Conservation (phyloP, 2,888 invertebrate genomes). For the Pristionchus maxplancki region DNA sequence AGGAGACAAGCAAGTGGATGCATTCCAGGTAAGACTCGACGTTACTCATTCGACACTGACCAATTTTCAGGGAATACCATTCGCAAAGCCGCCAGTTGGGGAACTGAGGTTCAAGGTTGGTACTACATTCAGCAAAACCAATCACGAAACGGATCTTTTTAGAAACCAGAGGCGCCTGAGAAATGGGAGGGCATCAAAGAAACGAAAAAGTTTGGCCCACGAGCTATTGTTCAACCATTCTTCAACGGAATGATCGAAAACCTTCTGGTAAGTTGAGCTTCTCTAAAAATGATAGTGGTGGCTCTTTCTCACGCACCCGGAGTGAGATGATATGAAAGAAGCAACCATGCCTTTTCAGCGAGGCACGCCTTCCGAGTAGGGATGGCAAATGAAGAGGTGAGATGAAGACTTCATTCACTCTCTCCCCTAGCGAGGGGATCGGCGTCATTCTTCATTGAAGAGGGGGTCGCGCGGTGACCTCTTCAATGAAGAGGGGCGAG, state of each 20-base stretch:
- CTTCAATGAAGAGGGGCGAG: no score
- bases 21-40: slow-evolving; percentile 1
- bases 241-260: not conserved
- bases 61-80: slow-evolving; percentile 68
- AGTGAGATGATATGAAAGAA: no score
- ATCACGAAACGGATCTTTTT: not conserved
- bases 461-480: no score
- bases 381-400: no score
- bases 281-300: no score
- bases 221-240: not conserved
- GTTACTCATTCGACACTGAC: no score
- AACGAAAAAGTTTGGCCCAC: slow-evolving; percentile 58
- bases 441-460: no score
- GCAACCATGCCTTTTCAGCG: no score
- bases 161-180: slow-evolving; percentile 60
- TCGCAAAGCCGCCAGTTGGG: slow-evolving; percentile 73
- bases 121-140: no score
- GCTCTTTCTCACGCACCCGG: no score
- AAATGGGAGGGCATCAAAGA: slow-evolving; percentile 60
- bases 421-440: no score
- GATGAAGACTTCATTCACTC: no score
- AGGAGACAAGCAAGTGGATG: slow-evolving; percentile 34
- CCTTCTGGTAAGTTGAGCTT: not conserved
- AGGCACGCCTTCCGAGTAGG: not conserved
- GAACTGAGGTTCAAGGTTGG: slow-evolving; percentile 63